Percentiles rank a stretch among this genome's conserved stretches.
These are phyloP conservation scores for Cryptoprocta ferox DNA, from an alignment of 2,797 vertebrate genomes.

Conservation along the genomic window DNA sequence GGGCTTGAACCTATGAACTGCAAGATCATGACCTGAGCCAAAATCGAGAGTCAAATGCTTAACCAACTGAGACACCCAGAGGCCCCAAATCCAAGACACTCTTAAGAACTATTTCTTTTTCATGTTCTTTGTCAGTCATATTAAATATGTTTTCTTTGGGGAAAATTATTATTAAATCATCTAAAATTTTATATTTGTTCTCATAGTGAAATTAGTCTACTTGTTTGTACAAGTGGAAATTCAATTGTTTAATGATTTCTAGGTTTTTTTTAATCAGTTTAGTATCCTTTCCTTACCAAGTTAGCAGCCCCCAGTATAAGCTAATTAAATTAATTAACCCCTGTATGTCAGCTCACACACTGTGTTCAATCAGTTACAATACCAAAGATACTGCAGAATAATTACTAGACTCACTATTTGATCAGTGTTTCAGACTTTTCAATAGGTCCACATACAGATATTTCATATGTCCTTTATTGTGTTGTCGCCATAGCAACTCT, in stretches of 20 bases:
- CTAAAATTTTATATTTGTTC: constrained; percentile 52
- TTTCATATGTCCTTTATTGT: neutral
- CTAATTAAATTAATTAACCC: constrained; percentile 44
- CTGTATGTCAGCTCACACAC: neutral
- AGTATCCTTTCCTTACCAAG: constrained; percentile 30
- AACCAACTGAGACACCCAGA: too few species aligned
- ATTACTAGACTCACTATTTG: neutral
- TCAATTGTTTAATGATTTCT: constrained; percentile 37
- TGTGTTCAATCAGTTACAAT: neutral
- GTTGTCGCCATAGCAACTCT: constrained; percentile 45
- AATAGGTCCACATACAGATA: neutral
- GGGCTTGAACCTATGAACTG: too few species aligned
- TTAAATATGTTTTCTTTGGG: constrained; percentile 1
- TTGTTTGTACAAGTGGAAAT: constrained; percentile 52
- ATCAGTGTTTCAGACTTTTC: constrained; percentile 1
- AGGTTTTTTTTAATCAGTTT: neutral
- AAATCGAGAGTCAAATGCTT: too few species aligned
- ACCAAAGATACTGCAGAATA: neutral
- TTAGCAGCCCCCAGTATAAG: neutral
- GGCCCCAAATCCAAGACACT: neutral
- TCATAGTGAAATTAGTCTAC: constrained; percentile 15
- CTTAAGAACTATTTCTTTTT: neutral
- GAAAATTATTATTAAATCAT: neutral
- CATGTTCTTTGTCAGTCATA: neutral
- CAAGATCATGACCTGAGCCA: too few species aligned